phyloP scores from a whole-genome alignment of 2,797 vertebrate species.

The Sciurus vulgaris region DNA sequence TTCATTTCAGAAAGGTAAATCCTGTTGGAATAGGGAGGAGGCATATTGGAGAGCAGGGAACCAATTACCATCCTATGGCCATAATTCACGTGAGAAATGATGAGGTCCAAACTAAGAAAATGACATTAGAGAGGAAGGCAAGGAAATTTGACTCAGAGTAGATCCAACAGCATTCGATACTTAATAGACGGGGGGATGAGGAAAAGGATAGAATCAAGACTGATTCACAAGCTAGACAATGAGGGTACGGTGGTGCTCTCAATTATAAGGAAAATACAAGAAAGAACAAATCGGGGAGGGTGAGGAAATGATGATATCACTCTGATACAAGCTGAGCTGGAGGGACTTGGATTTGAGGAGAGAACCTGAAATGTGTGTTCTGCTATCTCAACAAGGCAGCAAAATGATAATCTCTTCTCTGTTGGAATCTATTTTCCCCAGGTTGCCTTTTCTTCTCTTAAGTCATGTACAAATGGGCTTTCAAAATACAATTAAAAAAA shows the following conservation, averaged over 20 bases:
- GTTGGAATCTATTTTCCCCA: slow-evolving; percentile 4
- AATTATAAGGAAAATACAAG: background rate
- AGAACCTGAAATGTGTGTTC: background rate
- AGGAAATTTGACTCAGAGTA: background rate
- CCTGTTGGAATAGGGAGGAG: background rate
- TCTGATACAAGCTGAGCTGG: background rate
- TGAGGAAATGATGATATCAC: background rate
- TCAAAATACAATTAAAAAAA: background rate
- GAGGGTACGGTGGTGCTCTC: rapidly evolving
- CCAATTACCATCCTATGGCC: background rate
- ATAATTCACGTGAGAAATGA: background rate
- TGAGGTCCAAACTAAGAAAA: background rate
- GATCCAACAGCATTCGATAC: background rate
- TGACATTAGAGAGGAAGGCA: background rate
- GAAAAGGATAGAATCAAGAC: background rate
- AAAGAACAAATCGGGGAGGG: background rate
- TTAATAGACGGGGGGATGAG: background rate
- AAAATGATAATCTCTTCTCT: background rate
- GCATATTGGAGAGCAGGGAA: background rate
- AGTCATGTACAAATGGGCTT: background rate
- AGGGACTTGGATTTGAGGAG: background rate
- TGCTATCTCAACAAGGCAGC: background rate
- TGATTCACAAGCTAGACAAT: background rate
- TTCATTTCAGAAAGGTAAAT: background rate
- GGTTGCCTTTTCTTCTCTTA: background rate